A percentile compares a stretch with the other conserved stretches of the same genome.
These are phyloP conservation scores for Marmota monax DNA, from an alignment of 2,113 vertebrate species.

Conservation along the genomic window DNA sequence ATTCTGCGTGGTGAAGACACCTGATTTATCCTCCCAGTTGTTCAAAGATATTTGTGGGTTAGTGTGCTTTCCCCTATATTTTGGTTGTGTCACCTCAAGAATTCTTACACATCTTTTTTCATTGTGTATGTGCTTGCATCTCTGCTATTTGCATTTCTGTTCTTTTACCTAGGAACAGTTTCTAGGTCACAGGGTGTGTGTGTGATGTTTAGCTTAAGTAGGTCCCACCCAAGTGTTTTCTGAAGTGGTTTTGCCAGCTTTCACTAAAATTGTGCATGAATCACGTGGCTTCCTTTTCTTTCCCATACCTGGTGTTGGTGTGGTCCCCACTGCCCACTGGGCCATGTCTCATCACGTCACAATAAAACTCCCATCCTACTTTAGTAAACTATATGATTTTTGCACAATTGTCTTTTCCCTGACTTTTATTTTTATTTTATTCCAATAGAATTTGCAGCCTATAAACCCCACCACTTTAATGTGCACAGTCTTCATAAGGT, in stretches of 20 bases:
- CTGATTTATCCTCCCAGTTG: not conserved
- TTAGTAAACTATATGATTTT: not conserved
- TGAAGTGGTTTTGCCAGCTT: not conserved
- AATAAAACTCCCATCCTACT: not conserved
- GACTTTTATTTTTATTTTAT: not conserved
- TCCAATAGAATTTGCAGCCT: not conserved
- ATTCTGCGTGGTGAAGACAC: accelerated
- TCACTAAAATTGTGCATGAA: accelerated
- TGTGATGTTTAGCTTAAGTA: not conserved
- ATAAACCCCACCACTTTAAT: not conserved
- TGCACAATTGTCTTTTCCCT: not conserved
- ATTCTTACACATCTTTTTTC: too few relatives aligned
- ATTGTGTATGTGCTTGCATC: not conserved
- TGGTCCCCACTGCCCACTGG: accelerated
- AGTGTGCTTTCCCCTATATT: too few relatives aligned
- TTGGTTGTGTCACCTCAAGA: too few relatives aligned
- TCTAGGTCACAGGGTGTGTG: not conserved
- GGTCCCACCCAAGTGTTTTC: not conserved
- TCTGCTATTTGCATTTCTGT: not conserved
- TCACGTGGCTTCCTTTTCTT: too few relatives aligned
- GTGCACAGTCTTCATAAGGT: not conserved
- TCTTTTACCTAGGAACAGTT: not conserved
- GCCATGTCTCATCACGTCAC: not conserved
- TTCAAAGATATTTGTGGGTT: not conserved
- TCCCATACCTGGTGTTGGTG: not conserved